Percentiles rank a stretch among this genome's conserved stretches.
Evolutionary conservation across 2,797 vertebrate species (phyloP).

Genomic region (Adelosebastes latens): DNA sequence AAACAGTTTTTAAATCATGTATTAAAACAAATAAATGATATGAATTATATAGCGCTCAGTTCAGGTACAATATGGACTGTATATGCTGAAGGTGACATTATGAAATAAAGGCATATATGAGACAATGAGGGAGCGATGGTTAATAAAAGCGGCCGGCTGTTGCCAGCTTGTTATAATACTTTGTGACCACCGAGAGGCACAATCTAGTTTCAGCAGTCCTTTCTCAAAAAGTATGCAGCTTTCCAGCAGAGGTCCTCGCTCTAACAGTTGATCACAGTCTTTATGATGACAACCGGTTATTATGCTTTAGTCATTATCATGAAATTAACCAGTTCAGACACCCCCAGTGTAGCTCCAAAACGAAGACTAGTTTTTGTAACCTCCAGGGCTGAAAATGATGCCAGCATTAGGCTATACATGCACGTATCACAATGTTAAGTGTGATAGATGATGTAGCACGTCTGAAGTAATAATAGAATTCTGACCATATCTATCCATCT

Average conservation of each 20-base stretch:
- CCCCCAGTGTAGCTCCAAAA: neutral
- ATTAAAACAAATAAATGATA: neutral
- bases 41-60: neutral
- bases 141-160: neutral
- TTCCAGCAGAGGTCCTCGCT: conserved; percentile 48
- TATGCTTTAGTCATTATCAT: neutral
- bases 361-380: neutral
- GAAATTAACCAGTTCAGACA: neutral
- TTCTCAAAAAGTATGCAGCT: neutral
- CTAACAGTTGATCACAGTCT: neutral
- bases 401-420: neutral
- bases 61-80: neutral
- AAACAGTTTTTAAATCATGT: neutral
- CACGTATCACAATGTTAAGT: neutral
- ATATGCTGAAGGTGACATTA: neutral
- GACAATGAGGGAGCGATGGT: neutral
- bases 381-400: neutral
- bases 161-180: conserved; percentile 9
- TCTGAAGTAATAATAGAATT: neutral
- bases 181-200: conserved; percentile 50
- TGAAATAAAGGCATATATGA: neutral
- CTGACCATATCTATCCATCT: neutral
- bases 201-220: neutral
- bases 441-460: neutral
- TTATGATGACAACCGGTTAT: neutral